Evolutionary conservation across 2,797 vertebrate species (phyloP), one percentile per base, ranked within the genome.

Genomic region (Phrynocephalus forsythii): DNA sequence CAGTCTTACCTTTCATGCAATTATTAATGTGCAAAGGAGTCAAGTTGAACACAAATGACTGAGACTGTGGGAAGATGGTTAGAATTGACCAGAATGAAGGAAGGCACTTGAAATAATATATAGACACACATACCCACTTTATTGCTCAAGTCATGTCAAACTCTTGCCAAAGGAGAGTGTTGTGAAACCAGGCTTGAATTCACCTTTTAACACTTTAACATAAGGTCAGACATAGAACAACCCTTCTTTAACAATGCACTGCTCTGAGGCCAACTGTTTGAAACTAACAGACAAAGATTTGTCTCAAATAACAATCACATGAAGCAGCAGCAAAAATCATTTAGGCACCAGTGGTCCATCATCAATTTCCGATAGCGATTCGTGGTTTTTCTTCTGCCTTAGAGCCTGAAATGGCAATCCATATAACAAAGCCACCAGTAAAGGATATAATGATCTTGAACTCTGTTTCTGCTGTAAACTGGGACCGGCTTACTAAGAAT

Each of bases 281-380:
- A 78, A 90, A 89, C 85, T 0, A 15, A n/a, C 0, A 15, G 83
- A 79, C 52, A 86, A 22, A 60, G 7, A 63, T 3, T 3, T 78
- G 68, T 16, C 60, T 33, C 87, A 93, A 78, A 83, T 15, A 44
- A 81, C 86, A 28, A 52, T 86, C 75, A 26, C 9, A 0, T 88
- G 80, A 85, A 38, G 66, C 77, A 83, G 78, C 38, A 82, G 75
- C 26, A 79, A 94, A 93, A 80, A 7, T 87, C 88, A 85, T 13
- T 63, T 86, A 73, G 38, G 10, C 76, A 33, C 56, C 56, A 89
- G 33, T 91, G 79, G 13, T 9, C 50, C 68, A 38, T 30, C n/a
- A 90, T 85, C 85, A 80, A 28, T 44, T 0, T 7, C 28, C 38
- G 2, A 50, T 68, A 60, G 68, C 20, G 0, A 78, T 66, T 66